Base-by-base conservation (phyloP, 2,113 vertebrate genomes). In the Heterotilapia buettikoferi region DNA sequence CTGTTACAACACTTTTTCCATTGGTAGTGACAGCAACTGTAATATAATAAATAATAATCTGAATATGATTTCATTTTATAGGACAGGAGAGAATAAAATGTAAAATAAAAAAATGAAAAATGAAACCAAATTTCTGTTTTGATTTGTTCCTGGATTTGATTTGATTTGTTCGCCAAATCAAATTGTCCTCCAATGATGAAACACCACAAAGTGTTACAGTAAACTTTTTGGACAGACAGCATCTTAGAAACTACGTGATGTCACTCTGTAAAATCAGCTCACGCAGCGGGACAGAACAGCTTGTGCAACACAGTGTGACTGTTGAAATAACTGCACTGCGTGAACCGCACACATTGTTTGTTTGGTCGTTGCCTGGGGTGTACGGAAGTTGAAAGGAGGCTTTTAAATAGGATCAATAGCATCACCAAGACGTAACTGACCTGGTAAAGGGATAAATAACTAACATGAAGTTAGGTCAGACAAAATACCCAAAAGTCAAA, bases 251-350 rank as follows among this genome's bases (percentile, higher is more conserved):
- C 43, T 73, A 85, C 53, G 31, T 83, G 50, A 87, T 84, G 86
- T 88, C 68, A 88, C 66, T 80, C 43, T 90, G 85, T 87, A 89
- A 86, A 92, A 84, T 13, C 45, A 84, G 33, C 18, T 78, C 66
- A 83, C 31, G 5, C 31, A 36, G 18, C 14, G 84, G 85, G 82
- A 88, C 24, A 13, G 40, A 86, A 61, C 11, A 16, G 54, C 45
- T 92, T 92, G 85, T 57, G 9, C 86, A 89, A 92, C 73, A 73
- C 82, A 45, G 12, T n/a, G 18, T 26, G 84, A 31, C 14, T 6
- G 29, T 24, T 38, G 47, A 50, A 36, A 86, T 85, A 53, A 80
- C 21, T 61, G 16, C 29, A 18, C 5, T n/a, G 59, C 5, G 7
- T 66, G 29, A 50, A 87, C 21, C 53, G 73, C 84, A 88, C 19